These are phyloP conservation scores for Actias luna DNA, from an alignment of 2,888 invertebrate species.

Conservation along the genomic window DNA sequence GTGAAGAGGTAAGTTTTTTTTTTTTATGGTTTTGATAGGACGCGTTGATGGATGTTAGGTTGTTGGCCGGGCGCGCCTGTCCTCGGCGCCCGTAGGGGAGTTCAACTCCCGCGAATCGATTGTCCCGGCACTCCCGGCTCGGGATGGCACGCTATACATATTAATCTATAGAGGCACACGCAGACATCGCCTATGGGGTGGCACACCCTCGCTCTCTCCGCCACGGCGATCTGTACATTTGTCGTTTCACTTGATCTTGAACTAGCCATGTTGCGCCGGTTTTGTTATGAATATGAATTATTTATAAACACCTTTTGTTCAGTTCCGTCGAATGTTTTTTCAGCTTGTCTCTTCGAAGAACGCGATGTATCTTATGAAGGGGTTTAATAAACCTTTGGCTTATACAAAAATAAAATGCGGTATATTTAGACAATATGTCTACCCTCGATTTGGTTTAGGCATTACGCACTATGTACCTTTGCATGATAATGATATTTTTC, in stretches of 20 bases:
- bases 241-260: constrained; percentile 64
- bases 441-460: neutral
- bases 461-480: neutral
- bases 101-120: constrained; percentile 67
- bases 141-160: constrained; percentile 19
- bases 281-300: constrained; percentile 53
- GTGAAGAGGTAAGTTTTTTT: constrained; percentile 76
- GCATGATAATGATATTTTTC: neutral
- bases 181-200: constrained; percentile 33
- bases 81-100: constrained; percentile 59
- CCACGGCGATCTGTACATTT: constrained; percentile 41
- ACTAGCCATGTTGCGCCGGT: constrained; percentile 42
- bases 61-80: constrained; percentile 46
- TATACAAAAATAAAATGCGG: neutral
- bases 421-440: neutral
- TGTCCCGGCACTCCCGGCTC: constrained; percentile 59
- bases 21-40: constrained; percentile 43
- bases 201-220: constrained; percentile 61
- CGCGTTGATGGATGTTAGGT: constrained; percentile 39
- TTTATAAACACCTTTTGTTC: constrained; percentile 41
- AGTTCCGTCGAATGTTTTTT: constrained; percentile 16
- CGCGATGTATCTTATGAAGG: constrained; percentile 8
- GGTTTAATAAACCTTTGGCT: constrained; percentile 12
- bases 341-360: constrained; percentile 17
- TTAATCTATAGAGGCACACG: constrained; percentile 25